Conservation (phyloP, 2,888 invertebrate species). For the Stenurella melanura region DNA sequence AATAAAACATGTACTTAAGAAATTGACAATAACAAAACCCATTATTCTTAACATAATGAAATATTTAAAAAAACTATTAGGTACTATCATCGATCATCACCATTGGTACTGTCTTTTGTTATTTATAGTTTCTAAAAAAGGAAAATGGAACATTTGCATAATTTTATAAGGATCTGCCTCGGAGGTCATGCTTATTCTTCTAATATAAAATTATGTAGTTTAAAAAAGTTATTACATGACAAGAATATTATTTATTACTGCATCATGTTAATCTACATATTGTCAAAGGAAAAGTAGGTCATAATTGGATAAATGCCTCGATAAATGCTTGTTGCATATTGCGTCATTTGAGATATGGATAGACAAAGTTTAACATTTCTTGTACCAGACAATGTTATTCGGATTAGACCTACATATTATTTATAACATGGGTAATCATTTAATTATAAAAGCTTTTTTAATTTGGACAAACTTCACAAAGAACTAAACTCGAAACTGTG, state of each 20-base stretch:
- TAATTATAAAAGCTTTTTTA: too few species aligned
- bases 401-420: too few species aligned
- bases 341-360: neutral
- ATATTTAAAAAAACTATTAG: too few species aligned
- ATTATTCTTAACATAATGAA: neutral
- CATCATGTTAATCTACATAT: slow-evolving; percentile 3
- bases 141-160: neutral
- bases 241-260: slow-evolving; percentile 1
- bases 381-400: neutral
- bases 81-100: too few species aligned
- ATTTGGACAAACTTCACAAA: too few species aligned
- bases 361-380: neutral
- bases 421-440: too few species aligned
- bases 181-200: neutral
- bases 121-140: neutral
- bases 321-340: neutral
- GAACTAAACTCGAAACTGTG: too few species aligned
- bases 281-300: slow-evolving; percentile 31
- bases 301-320: neutral
- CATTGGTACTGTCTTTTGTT: too few species aligned
- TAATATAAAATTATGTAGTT: neutral
- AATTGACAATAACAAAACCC: neutral
- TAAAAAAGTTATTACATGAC: neutral
- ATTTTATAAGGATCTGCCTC: neutral
- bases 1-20: neutral